Evolutionary conservation across 2,888 invertebrate species (phyloP).

Genomic region (Pristionchus entomophagus): DNA sequence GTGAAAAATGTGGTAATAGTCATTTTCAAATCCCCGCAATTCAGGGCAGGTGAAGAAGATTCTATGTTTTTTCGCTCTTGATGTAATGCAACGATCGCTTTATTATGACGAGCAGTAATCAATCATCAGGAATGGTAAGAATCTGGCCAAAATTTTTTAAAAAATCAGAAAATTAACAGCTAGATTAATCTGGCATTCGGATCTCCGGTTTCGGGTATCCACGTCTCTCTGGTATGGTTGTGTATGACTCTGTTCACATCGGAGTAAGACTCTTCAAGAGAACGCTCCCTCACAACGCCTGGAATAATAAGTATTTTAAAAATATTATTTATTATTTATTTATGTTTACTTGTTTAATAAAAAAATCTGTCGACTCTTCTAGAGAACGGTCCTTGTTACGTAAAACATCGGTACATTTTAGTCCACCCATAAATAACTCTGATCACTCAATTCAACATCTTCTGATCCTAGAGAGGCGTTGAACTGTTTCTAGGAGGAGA

Average conservation of each 20-base stretch:
- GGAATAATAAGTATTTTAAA: not conserved
- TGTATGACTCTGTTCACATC: not conserved
- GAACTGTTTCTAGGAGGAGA: no score
- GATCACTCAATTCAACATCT: no score
- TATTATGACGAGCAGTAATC: not conserved
- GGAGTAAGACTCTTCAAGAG: conserved; percentile 26
- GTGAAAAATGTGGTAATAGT: no score
- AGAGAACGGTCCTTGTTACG: no score
- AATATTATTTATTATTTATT: not conserved
- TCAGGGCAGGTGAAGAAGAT: no score
- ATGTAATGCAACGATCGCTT: no score
- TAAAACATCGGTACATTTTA: not conserved
- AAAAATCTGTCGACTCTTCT: no score
- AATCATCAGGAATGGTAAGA: conserved; percentile 33
- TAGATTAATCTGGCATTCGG: conserved; percentile 40
- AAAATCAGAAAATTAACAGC: not conserved
- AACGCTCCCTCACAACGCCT: conserved; percentile 32
- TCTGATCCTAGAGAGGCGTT: no score
- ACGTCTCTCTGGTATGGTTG: not conserved
- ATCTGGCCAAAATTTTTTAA: not conserved
- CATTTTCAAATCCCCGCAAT: no score
- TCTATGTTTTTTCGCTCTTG: no score
- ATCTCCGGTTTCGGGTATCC: conserved; percentile 25
- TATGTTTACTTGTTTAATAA: no score
- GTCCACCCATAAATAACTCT: no score